phyloP scores from a whole-genome alignment of 92 coral and sea anemone genomes.

The Muricea muricata region DNA sequence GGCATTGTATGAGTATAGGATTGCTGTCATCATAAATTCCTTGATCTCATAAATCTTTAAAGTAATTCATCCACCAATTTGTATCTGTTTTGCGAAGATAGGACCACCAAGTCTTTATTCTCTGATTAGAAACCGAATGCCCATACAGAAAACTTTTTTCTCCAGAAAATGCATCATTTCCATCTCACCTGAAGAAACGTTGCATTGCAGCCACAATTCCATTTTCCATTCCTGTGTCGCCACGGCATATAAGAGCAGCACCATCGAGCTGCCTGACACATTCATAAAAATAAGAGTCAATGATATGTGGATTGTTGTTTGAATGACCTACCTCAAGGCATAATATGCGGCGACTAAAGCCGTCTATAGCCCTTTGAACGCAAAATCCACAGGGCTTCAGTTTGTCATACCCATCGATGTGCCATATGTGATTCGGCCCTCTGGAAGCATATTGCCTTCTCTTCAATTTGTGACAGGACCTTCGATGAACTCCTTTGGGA shows the following conservation, averaged over 20 bases:
- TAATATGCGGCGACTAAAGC: constrained; percentile 54
- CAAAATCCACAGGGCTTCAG: constrained; percentile 54
- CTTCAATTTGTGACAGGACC: constrained; percentile 32
- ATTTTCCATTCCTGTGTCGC: constrained; percentile 59
- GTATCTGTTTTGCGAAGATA: constrained; percentile 38
- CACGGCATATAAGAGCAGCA: constrained; percentile 35
- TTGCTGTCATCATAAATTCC: constrained; percentile 53
- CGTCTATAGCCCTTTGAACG: constrained; percentile 56
- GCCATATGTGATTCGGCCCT: constrained; percentile 55
- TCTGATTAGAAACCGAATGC: constrained; percentile 65
- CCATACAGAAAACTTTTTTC: constrained; percentile 69
- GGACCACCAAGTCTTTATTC: constrained; percentile 73
- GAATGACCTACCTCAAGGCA: constrained; percentile 59
- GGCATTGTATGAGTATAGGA: constrained; percentile 59
- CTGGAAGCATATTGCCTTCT: constrained; percentile 42
- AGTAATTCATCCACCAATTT: constrained; percentile 70
- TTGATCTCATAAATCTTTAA: constrained; percentile 61
- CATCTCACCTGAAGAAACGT: constrained; percentile 45
- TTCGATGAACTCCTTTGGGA: constrained; percentile 50
- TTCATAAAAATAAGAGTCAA: constrained; percentile 40
- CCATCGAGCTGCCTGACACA: constrained; percentile 33
- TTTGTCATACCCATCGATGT: constrained; percentile 59
- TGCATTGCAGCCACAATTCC: constrained; percentile 42
- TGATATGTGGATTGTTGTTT: constrained; percentile 55
- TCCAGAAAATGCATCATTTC: constrained; percentile 36